phyloP scores from a whole-genome alignment of 1,140 invertebrate genomes.

The Drosophila funebris region DNA sequence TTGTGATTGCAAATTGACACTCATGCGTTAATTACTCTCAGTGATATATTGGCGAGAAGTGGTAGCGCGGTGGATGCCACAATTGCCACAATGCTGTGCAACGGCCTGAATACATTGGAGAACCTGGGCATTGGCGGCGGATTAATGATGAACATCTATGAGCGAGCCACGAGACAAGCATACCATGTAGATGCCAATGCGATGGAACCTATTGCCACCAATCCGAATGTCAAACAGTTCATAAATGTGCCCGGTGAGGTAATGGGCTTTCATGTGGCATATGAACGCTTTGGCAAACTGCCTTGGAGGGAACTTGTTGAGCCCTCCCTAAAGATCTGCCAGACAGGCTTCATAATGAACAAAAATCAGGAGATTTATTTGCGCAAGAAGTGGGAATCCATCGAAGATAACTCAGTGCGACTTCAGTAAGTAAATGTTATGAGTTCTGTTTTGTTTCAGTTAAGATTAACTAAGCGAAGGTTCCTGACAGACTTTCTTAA shows the following conservation, averaged over 20 bases:
- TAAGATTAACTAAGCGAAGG: no score
- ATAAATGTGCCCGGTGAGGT: slow-evolving; percentile 96
- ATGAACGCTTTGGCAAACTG: slow-evolving; percentile 91
- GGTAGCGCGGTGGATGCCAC: slow-evolving; percentile 95
- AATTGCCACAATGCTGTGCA: slow-evolving; percentile 93
- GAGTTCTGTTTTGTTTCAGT: neutral
- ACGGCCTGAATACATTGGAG: slow-evolving; percentile 92
- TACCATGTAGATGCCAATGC: slow-evolving; percentile 89
- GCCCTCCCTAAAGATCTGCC: slow-evolving; percentile 90
- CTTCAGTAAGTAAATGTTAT: neutral
- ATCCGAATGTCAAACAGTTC: neutral
- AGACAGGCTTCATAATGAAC: slow-evolving; percentile 89
- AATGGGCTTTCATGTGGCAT: slow-evolving; percentile 93
- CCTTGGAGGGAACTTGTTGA: slow-evolving; percentile 92
- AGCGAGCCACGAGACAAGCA: slow-evolving; percentile 86
- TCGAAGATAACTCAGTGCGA: neutral
- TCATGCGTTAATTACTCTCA: slow-evolving; percentile 64
- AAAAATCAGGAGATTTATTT: slow-evolving; percentile 86
- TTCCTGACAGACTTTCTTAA: no score
- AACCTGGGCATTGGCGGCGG: slow-evolving; percentile 95
- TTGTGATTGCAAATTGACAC: neutral
- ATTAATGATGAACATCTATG: slow-evolving; percentile 93
- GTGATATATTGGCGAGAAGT: slow-evolving; percentile 89
- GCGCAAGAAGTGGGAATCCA: neutral
- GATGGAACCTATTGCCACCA: slow-evolving; percentile 84